Evolutionary conservation across 1,140 invertebrate genomes (phyloP).

Genomic region (Solen grandis): DNA sequence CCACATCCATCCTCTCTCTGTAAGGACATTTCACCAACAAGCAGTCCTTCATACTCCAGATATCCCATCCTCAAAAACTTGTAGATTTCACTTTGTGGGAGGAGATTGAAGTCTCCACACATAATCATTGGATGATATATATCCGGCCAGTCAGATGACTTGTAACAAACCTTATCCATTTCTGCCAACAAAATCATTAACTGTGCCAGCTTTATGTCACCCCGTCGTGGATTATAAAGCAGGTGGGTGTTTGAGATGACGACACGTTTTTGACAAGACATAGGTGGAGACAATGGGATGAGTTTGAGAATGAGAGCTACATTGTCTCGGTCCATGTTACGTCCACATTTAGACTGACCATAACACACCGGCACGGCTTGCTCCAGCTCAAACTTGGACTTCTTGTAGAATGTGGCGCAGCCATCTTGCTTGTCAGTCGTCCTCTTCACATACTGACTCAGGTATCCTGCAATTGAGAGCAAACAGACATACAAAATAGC

Average conservation of each 20-base stretch:
- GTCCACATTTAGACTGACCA: slow-evolving; percentile 70
- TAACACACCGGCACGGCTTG: slow-evolving; percentile 85
- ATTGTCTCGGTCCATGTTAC: slow-evolving; percentile 91
- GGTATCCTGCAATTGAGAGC: slow-evolving; percentile 84
- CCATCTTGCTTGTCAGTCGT: slow-evolving; percentile 88
- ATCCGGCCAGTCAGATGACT: background rate
- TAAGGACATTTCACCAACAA: slow-evolving; percentile 75
- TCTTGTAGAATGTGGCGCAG: slow-evolving; percentile 91
- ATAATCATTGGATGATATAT: slow-evolving; percentile 89
- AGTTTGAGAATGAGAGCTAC: slow-evolving; percentile 92
- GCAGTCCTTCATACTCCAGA: slow-evolving; percentile 83
- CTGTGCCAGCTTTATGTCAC: slow-evolving; percentile 94
- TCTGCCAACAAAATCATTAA: slow-evolving; percentile 89
- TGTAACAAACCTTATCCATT: slow-evolving; percentile 83
- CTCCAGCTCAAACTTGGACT: slow-evolving; percentile 84
- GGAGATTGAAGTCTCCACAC: slow-evolving; percentile 94
- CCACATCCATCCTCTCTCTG: slow-evolving; percentile 63
- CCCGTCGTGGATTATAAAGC: slow-evolving; percentile 93
- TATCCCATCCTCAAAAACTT: slow-evolving; percentile 86
- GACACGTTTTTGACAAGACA: slow-evolving; percentile 75
- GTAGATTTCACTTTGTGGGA: slow-evolving; percentile 87
- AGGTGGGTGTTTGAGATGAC: slow-evolving; percentile 96
- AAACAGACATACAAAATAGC: slow-evolving; percentile 10
- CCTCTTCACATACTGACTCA: slow-evolving; percentile 87
- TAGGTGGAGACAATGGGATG: slow-evolving; percentile 34